A percentile compares a stretch with the other conserved stretches of the same genome.
phyloP scores from a whole-genome alignment of 2,797 vertebrate genomes.

The Halcyon chelicuti region DNA sequence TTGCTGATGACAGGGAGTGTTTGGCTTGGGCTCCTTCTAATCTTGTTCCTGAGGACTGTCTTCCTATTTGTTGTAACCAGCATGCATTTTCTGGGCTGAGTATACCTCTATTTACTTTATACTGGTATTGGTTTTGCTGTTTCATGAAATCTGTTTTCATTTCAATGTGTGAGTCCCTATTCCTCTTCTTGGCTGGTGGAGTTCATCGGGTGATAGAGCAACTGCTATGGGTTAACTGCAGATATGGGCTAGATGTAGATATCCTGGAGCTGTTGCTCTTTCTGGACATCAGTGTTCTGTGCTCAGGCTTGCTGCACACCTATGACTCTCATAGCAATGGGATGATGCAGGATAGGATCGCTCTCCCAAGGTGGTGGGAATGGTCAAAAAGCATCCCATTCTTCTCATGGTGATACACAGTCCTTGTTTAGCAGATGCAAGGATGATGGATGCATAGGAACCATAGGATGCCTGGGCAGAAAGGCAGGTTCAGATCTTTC shows the following conservation, averaged over 20 bases:
- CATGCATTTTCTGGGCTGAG: not conserved
- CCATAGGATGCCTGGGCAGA: not conserved
- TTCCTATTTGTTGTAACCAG: not conserved
- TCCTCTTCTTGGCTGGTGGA: not conserved
- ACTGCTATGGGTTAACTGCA: not conserved
- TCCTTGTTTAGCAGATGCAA: rapidly evolving
- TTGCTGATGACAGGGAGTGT: not conserved
- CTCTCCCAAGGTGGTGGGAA: not conserved
- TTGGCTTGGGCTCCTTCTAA: not conserved
- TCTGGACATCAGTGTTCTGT: not conserved
- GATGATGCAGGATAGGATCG: rapidly evolving
- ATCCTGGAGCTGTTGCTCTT: not conserved
- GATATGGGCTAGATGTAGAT: not conserved
- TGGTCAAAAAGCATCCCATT: not conserved
- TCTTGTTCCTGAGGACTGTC: not conserved
- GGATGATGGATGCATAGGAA: not conserved
- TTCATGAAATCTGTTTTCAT: not conserved
- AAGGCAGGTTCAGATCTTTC: not conserved
- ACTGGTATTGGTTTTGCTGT: not conserved
- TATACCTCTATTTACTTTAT: not conserved
- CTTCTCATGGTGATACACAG: not conserved
- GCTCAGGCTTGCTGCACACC: rapidly evolving
- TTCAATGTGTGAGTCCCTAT: not conserved
- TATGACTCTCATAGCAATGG: not conserved
- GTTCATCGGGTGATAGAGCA: not conserved